Percentiles rank a stretch among this genome's conserved stretches.
Evolutionary conservation across 2,797 vertebrate genomes (phyloP).

Genomic region (Thaleichthys pacificus): DNA sequence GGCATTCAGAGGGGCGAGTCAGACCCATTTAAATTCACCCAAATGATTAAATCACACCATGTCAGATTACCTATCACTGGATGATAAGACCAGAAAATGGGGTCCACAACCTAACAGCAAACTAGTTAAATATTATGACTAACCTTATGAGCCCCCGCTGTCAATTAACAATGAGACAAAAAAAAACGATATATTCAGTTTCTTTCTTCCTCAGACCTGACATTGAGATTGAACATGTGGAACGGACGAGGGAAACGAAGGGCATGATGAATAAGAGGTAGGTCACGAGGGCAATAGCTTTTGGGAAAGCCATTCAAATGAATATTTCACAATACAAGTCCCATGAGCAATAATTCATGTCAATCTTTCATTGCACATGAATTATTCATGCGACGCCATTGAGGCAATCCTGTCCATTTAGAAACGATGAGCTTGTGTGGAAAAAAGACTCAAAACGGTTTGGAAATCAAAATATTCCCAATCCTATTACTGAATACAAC

Average conservation of each 20-base stretch:
- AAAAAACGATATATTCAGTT: background rate
- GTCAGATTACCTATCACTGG: conserved; percentile 25
- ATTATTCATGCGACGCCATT: conserved; percentile 31
- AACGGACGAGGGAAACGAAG: background rate
- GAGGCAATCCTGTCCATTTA: background rate
- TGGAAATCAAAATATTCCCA: background rate
- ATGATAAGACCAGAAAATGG: conserved; percentile 21
- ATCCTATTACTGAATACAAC: background rate
- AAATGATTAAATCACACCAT: conserved; percentile 43
- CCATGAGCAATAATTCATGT: conserved; percentile 29
- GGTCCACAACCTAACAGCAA: conserved; percentile 7
- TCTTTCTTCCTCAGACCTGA: background rate
- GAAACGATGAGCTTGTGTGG: background rate
- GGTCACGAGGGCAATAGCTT: conserved; percentile 35
- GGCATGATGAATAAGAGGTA: background rate
- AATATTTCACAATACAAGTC: conserved; percentile 30
- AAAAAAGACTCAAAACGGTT: background rate
- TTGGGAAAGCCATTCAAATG: conserved; percentile 18
- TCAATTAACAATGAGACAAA: background rate
- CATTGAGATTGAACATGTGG: background rate
- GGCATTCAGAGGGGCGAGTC: conserved; percentile 23
- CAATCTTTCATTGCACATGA: conserved; percentile 42
- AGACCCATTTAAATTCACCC: conserved; percentile 42
- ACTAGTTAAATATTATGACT: background rate
- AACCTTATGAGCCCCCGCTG: background rate